Base-by-base conservation (phyloP, 2,113 vertebrate species). In the Burhinus oedicnemus region DNA sequence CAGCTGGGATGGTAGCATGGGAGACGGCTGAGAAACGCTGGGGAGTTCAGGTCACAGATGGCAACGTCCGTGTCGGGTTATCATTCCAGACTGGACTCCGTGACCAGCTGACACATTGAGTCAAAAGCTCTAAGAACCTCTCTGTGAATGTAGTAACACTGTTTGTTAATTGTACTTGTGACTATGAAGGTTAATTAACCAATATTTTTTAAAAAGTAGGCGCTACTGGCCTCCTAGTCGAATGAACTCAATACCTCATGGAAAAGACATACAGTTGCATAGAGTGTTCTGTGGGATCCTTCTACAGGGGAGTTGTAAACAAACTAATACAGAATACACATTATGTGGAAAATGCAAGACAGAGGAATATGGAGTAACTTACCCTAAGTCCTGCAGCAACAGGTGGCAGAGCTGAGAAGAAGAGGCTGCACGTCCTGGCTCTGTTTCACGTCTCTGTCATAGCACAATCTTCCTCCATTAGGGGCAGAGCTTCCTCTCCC, bases 371-470 rank as follows among this genome's bases (percentile, higher is more conserved):
- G 44, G 64, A 87, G 40, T 69, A 58, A 74, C 11, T 82, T 69
- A 44, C 22, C 32, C 32, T 4, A 2, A 57, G 44, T 88, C 77
- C 54, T 4, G 5, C 61, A 62, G 90, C 79, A 84, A 90, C 89
- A 90, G 55, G 71, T 95, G 80, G 89, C 60, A 62, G 87, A 92
- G 82, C 80, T 71, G 79, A 69, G 83, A 52, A 75, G 82, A 87
- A 32, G 29, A 57, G 17, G 38, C 15, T 38, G 40, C 29, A 2
- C 29, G 54, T 49, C 22, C 61, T 22, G n/a, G 17, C 61, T 74
- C 45, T 62, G 54, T 66, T 47, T 62, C 21, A 19, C 64, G 15
- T 47, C 44, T 68, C 47, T 87, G 27, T 36, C 34, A 20, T 12
- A 57, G 15, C 38, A 45, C 51, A 18, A 0, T 21, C 64, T 79